Conservation (phyloP, 53 echinoderm and acorn worm genomes). For the Henricia sp. region DNA sequence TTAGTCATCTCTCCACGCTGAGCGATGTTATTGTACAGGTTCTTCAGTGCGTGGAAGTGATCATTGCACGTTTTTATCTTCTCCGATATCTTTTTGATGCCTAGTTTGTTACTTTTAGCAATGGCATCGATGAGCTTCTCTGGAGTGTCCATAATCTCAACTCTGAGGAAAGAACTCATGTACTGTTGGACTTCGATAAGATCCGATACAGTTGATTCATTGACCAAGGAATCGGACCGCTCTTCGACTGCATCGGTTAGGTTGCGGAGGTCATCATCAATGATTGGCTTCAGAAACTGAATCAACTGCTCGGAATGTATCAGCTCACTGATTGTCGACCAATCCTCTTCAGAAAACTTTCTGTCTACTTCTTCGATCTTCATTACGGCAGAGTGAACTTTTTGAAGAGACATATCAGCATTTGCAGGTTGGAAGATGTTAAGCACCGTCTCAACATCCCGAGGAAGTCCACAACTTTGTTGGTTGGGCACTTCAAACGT, state of each 20-base stretch:
- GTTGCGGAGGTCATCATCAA: slow-evolving; percentile 64
- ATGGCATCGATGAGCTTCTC: slow-evolving; percentile 62
- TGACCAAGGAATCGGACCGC: slow-evolving; percentile 56
- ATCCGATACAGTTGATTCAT: slow-evolving; percentile 66
- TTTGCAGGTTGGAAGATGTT: slow-evolving; percentile 3
- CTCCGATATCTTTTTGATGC: slow-evolving; percentile 43
- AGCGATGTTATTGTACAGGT: slow-evolving; percentile 67
- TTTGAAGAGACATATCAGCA: background rate
- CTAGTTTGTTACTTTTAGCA: slow-evolving; percentile 26
- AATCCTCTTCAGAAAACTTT: slow-evolving; percentile 45
- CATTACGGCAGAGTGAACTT: slow-evolving; percentile 46
- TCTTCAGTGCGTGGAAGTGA: slow-evolving; percentile 56
- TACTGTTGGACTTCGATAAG: slow-evolving; percentile 64
- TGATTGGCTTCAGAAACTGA: slow-evolving; percentile 47
- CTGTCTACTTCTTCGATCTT: slow-evolving; percentile 46
- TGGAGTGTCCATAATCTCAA: slow-evolving; percentile 26
- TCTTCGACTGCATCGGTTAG: slow-evolving; percentile 71
- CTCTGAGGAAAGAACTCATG: slow-evolving; percentile 38
- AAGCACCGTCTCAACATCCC: slow-evolving; percentile 20
- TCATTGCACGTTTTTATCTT: slow-evolving; percentile 63
- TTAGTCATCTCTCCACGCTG: slow-evolving; percentile 64
- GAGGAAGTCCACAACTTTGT: background rate
- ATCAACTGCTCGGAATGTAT: slow-evolving; percentile 42
- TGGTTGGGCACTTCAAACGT: slow-evolving; percentile 41
- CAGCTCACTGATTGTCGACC: slow-evolving; percentile 48